phyloP scores from a whole-genome alignment of 2,113 vertebrate genomes.

The Prochilodus magdalenae region DNA sequence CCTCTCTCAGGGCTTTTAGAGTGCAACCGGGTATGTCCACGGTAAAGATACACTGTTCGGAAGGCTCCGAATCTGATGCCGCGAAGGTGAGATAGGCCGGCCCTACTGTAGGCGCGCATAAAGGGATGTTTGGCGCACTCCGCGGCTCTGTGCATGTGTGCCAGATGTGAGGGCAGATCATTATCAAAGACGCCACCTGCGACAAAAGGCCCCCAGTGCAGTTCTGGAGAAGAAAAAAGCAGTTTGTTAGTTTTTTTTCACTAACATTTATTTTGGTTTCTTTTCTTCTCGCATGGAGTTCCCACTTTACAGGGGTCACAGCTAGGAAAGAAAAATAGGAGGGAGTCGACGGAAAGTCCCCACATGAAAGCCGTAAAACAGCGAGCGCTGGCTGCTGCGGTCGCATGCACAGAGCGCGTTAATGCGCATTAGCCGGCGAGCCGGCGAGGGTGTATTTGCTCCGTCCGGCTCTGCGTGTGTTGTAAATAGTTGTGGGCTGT shows the following conservation, averaged over 20 bases:
- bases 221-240: conserved; percentile 41
- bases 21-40: conserved; percentile 16
- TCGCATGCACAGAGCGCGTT: conserved; percentile 60
- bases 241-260: conserved; percentile 58
- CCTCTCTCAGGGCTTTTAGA: conserved; percentile 34
- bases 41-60: background rate
- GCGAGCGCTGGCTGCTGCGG: conserved; percentile 56
- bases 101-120: conserved; percentile 34
- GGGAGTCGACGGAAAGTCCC: conserved; percentile 78
- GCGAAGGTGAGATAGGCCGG: background rate
- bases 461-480: conserved; percentile 55
- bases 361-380: conserved; percentile 71
- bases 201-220: conserved; percentile 42
- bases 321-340: conserved; percentile 78
- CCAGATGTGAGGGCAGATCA: conserved; percentile 59
- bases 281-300: conserved; percentile 63
- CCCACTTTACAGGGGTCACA: conserved; percentile 69
- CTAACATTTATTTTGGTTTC: conserved; percentile 67
- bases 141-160: background rate
- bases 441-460: conserved; percentile 55
- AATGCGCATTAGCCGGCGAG: conserved; percentile 56
- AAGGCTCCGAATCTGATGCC: background rate
- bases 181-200: conserved; percentile 58
- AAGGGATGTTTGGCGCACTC: conserved; percentile 21
- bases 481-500: conserved; percentile 76